These are phyloP conservation scores for Boulengeromyrus knoepffleri DNA, from an alignment of 2,113 vertebrate genomes.

Conservation along the genomic window DNA sequence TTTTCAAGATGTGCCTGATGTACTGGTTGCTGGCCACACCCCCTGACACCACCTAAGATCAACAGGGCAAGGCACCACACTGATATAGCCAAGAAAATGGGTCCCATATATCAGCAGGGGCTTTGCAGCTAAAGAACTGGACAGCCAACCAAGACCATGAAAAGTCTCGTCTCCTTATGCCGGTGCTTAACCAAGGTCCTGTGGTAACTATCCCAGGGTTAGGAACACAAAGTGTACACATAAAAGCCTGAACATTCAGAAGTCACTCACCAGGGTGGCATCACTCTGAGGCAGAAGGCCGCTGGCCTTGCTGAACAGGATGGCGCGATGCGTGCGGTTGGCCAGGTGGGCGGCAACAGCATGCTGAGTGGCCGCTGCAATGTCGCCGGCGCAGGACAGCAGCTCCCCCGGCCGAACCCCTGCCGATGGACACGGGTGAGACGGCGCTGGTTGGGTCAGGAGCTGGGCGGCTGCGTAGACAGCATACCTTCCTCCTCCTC, in stretches of 20 bases:
- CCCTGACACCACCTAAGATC: constrained; percentile 78
- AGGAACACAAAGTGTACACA: not conserved
- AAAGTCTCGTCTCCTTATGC: not conserved
- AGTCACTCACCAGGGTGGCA: constrained; percentile 70
- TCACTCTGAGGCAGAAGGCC: constrained; percentile 53
- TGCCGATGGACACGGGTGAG: constrained; percentile 40
- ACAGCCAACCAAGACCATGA: not conserved
- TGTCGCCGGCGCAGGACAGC: constrained; percentile 73
- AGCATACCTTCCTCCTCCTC: constrained; percentile 81
- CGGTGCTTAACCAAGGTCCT: not conserved
- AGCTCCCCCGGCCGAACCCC: constrained; percentile 69
- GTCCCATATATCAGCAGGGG: not conserved
- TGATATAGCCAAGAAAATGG: not conserved
- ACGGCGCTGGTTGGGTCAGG: not conserved
- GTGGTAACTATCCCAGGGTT: not conserved
- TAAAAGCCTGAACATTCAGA: not conserved
- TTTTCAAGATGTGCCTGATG: constrained; percentile 65
- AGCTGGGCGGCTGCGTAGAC: not conserved
- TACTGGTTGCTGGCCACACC: constrained; percentile 93
- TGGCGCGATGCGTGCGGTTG: constrained; percentile 75
- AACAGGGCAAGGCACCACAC: not conserved
- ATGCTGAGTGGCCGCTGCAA: constrained; percentile 80
- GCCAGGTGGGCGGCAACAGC: constrained; percentile 67
- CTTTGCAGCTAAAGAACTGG: not conserved
- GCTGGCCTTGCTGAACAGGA: constrained; percentile 78